Percentiles rank a stretch among this genome's conserved stretches.
These are phyloP conservation scores for Proterorhinus semilunaris DNA, from an alignment of 2,113 vertebrate genomes.

Conservation along the genomic window DNA sequence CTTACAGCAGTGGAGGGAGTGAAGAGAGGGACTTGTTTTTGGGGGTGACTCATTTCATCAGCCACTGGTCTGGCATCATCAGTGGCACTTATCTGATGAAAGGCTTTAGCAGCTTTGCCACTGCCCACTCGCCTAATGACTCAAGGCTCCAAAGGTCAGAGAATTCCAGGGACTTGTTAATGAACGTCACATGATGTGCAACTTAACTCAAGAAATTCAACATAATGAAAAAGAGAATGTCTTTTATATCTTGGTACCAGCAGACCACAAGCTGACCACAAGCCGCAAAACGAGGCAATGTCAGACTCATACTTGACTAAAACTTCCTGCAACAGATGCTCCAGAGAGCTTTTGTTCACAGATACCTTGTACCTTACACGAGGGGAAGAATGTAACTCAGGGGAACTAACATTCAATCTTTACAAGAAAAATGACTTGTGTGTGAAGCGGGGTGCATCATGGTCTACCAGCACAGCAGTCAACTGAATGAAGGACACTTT, in stretches of 20 bases:
- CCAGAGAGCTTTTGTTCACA: background rate
- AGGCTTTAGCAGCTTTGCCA: slow-evolving; percentile 4
- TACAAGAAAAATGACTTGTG: no score
- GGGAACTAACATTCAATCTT: no score
- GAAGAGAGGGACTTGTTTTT: slow-evolving; percentile 9
- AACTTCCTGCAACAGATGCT: background rate
- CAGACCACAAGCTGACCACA: no score
- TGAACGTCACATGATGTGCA: background rate
- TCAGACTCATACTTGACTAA: background rate
- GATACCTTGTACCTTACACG: no score
- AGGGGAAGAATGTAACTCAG: no score
- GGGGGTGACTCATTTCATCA: slow-evolving; percentile 4
- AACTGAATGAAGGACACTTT: no score
- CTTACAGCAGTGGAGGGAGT: slow-evolving; percentile 7
- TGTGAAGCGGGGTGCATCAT: no score
- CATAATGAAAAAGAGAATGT: background rate
- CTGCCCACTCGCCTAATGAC: background rate
- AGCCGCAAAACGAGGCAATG: background rate
- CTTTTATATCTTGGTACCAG: background rate
- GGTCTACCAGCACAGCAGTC: no score
- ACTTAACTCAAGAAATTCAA: background rate
- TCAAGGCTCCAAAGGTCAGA: slow-evolving; percentile 5
- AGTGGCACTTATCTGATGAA: slow-evolving; percentile 14
- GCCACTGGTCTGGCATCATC: background rate
- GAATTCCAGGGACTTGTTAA: slow-evolving; percentile 7